Base-by-base conservation (phyloP, 2,888 invertebrate species). In the Thymelicus acteon region DNA sequence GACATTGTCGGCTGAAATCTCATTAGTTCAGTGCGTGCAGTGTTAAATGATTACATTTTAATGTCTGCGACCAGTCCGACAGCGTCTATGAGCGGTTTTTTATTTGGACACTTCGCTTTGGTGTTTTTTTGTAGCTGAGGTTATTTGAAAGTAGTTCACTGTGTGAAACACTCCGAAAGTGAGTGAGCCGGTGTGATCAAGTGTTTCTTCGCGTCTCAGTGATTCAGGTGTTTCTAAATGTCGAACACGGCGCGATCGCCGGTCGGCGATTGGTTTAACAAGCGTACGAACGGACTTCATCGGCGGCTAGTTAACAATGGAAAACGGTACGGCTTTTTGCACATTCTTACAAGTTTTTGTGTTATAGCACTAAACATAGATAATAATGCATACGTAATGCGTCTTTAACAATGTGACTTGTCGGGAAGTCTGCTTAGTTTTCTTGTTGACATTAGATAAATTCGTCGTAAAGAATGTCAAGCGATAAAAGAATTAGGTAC, bases 21-120 rank as follows among this genome's bases (percentile, higher is more conserved):
- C 91, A 91, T 93, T 93, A 91, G 88, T 89, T 84, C 85, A 83
- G 88, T 90, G 91, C 90, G 91, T 90, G 90, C 88, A 85, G 82
- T 88, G 88, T 89, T 89, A 90, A 91, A 89, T 91, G 91, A 91
- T 90, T 91, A 92, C 87, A 87, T 90, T 90, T 89, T 88, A 89
- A 88, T 87, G 87, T 86, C 79, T 76, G 78, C 82, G 81, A 80
- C 80, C 79, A 79, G 78, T 70, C 79, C 82, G 87, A 83, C 85
- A 81, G 84, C 81, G 82, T 57, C 57, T 57, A 7, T 85, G 84
- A 81, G 82, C 83, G 79, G 81, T 79, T 67, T 73, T 86, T 87
- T 87, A 85, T 87, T 87, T 83, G 79, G 82, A 76, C 79, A 75
- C 74, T 81, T 80, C 81, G 80, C 78, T 80, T 78, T 77, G 78